A percentile compares a stretch with the other conserved stretches of the same genome.
phyloP scores from a whole-genome alignment of 2,113 vertebrate species.

The Ophiodon elongatus region DNA sequence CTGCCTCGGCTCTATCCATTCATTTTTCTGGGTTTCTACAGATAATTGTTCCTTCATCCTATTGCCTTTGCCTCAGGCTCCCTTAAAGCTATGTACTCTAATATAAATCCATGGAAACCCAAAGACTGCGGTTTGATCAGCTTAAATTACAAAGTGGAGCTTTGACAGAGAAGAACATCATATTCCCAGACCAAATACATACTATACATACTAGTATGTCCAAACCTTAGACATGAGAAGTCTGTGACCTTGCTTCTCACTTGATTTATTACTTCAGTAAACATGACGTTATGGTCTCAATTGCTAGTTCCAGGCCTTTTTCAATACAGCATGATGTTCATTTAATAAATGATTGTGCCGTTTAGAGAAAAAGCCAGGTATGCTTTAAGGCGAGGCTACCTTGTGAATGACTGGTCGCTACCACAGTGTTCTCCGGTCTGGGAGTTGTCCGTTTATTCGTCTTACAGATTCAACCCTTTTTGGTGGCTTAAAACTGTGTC shows the following conservation, averaged over 20 bases:
- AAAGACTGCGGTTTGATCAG: neutral
- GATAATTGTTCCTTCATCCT: neutral
- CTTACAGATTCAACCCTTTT: neutral
- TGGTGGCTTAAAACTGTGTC: no score
- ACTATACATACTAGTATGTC: neutral
- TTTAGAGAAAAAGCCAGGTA: neutral
- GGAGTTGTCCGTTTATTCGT: no score
- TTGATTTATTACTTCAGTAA: neutral
- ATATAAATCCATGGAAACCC: neutral
- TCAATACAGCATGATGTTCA: neutral
- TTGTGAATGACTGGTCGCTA: neutral
- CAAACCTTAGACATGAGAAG: neutral
- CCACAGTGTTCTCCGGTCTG: neutral
- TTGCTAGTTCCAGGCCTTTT: neutral
- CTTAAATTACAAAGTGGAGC: neutral
- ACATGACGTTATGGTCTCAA: neutral
- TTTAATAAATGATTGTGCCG: neutral
- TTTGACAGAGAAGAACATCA: neutral
- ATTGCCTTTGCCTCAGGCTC: constrained; percentile 8
- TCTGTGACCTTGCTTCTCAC: neutral
- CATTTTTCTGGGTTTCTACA: neutral
- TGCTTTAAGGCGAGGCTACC: neutral
- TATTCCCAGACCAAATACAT: neutral
- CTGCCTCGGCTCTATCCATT: neutral
- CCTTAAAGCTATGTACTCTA: neutral